These are phyloP conservation scores for Xenentodon cancila DNA, from an alignment of 2,797 vertebrate genomes.

Conservation along the genomic window DNA sequence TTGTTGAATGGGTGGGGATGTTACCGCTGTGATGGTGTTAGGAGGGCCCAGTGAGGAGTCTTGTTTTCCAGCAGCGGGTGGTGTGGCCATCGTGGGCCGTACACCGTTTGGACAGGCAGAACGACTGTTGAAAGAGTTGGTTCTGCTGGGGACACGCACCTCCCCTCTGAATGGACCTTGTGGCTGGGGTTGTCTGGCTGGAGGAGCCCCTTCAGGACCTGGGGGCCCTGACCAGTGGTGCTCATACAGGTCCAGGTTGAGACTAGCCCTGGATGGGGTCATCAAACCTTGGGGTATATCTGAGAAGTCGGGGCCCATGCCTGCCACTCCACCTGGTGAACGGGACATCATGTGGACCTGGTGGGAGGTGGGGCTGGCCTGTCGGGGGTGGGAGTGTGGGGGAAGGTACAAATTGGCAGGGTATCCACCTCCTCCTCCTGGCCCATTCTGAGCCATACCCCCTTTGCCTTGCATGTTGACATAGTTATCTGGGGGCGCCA, in stretches of 20 bases:
- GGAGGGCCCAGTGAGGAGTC: constrained; percentile 87
- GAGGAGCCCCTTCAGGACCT: constrained; percentile 82
- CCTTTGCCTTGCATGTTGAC: constrained; percentile 88
- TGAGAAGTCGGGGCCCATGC: constrained; percentile 87
- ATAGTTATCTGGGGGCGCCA: constrained; percentile 86
- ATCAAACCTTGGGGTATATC: constrained; percentile 88
- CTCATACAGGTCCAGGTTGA: constrained; percentile 93
- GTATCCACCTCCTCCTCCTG: constrained; percentile 80
- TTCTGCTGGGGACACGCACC: constrained; percentile 89
- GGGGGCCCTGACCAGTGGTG: constrained; percentile 87
- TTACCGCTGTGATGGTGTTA: constrained; percentile 94
- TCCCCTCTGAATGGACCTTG: constrained; percentile 90
- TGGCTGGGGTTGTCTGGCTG: constrained; percentile 82
- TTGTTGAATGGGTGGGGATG: constrained; percentile 93
- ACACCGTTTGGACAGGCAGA: constrained; percentile 83
- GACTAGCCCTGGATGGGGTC: constrained; percentile 90
- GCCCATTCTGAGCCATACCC: constrained; percentile 81
- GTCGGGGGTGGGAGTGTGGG: constrained; percentile 89
- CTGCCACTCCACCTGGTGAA: constrained; percentile 74
- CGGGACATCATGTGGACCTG: constrained; percentile 90
- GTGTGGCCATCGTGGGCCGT: constrained; percentile 79
- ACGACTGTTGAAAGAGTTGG: constrained; percentile 95
- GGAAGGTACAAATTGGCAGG: constrained; percentile 85
- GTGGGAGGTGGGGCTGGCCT: constrained; percentile 90
- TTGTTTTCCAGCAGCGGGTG: constrained; percentile 76